A percentile compares a stretch with the other conserved stretches of the same genome.
phyloP scores from a whole-genome alignment of 2,797 vertebrate species.

The Anguilla obscura region DNA sequence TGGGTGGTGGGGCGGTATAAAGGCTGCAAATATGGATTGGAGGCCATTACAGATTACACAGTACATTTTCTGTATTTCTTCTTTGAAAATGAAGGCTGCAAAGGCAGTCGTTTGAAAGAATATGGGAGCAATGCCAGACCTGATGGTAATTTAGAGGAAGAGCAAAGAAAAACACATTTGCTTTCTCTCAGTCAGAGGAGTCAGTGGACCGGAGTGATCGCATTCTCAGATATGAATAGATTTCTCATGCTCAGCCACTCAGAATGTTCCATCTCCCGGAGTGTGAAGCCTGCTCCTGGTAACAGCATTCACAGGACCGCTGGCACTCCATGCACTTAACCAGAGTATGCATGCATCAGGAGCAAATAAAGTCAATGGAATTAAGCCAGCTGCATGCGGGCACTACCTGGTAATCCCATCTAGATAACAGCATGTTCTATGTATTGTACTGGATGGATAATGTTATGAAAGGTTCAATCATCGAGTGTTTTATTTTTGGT shows the following conservation, averaged over 20 bases:
- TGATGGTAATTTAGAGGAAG: constrained; percentile 8
- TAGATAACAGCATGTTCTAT: not conserved
- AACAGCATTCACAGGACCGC: not conserved
- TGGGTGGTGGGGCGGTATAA: not conserved
- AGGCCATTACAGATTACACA: not conserved
- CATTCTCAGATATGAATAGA: not conserved
- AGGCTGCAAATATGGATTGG: not conserved
- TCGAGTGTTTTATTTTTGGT: not conserved
- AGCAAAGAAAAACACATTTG: not conserved
- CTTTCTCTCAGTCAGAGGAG: not conserved
- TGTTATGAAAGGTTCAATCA: not conserved
- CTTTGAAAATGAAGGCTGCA: not conserved
- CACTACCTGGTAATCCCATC: not conserved
- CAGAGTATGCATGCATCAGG: not conserved
- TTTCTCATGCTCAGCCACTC: constrained; percentile 1
- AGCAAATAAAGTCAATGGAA: not conserved
- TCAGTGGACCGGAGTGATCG: not conserved
- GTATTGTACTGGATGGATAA: not conserved
- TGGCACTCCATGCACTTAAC: not conserved
- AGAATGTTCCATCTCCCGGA: not conserved
- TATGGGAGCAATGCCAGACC: not conserved
- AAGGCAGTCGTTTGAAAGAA: not conserved
- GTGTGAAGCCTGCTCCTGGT: not conserved
- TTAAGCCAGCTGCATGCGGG: not conserved
- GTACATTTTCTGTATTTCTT: not conserved